Conservation (phyloP, 2,888 invertebrate genomes). For the Linnaemya vulpina region DNA sequence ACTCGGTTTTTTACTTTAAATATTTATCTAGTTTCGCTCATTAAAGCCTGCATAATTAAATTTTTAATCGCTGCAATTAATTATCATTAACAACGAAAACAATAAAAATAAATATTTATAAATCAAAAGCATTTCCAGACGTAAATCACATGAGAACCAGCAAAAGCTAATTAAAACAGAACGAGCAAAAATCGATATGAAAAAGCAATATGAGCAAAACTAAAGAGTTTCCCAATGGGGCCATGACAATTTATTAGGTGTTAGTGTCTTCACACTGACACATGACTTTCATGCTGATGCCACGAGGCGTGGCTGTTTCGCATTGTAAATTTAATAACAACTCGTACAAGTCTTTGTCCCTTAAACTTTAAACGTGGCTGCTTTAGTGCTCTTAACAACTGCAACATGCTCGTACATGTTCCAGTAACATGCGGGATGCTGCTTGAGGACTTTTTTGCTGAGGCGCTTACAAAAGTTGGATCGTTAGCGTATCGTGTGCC, state of each 20-base stretch:
- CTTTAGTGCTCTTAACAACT: too few relatives aligned
- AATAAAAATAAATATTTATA: constrained; percentile 59
- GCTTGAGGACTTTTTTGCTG: too few relatives aligned
- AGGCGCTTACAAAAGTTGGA: too few relatives aligned
- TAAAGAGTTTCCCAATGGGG: not conserved
- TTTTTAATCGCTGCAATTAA: constrained; percentile 53
- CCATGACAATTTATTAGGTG: not conserved
- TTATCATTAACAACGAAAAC: constrained; percentile 32
- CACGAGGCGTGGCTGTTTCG: too few relatives aligned
- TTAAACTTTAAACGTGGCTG: too few relatives aligned
- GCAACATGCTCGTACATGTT: too few relatives aligned
- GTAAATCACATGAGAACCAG: constrained; percentile 66
- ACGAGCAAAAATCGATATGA: not conserved
- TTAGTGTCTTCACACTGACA: not conserved
- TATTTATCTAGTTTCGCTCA: constrained; percentile 57
- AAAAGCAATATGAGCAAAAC: constrained; percentile 50
- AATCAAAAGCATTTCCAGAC: constrained; percentile 46
- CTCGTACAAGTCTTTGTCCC: too few relatives aligned
- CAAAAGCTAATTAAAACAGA: constrained; percentile 67
- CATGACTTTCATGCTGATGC: too few relatives aligned
- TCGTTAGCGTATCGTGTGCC: too few relatives aligned
- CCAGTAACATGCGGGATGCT: too few relatives aligned
- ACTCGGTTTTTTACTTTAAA: constrained; percentile 31
- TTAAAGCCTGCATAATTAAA: constrained; percentile 39
- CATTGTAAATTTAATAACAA: too few relatives aligned